These are phyloP conservation scores for Isaurus tuberculatus DNA, from an alignment of 92 coral and sea anemone genomes.

Conservation along the genomic window DNA sequence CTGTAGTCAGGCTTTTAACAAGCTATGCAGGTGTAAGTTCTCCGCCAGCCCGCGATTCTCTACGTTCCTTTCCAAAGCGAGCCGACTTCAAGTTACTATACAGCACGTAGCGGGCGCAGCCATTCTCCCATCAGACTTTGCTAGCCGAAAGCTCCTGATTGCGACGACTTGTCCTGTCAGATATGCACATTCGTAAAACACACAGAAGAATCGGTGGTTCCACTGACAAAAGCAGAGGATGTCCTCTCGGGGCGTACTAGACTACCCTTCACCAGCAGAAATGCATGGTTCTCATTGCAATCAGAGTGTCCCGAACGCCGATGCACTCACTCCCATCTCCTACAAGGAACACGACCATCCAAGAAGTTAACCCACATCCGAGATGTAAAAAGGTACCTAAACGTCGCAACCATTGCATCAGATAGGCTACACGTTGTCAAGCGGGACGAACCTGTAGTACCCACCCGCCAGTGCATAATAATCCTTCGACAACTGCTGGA, in stretches of 20 bases:
- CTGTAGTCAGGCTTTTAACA: neutral
- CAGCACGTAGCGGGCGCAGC: no score
- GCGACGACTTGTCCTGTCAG: neutral
- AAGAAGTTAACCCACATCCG: slow-evolving; percentile 51
- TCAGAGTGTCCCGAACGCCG: slow-evolving; percentile 21
- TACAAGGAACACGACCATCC: slow-evolving; percentile 55
- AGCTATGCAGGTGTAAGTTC: slow-evolving; percentile 8
- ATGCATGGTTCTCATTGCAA: slow-evolving; percentile 26
- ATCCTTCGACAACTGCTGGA: slow-evolving; percentile 57
- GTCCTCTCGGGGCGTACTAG: slow-evolving; percentile 8
- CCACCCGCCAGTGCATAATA: slow-evolving; percentile 51
- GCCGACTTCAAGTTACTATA: neutral
- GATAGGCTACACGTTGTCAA: slow-evolving; percentile 47
- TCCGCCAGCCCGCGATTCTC: slow-evolving; percentile 23
- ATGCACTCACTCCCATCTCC: slow-evolving; percentile 31
- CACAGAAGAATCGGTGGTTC: slow-evolving; percentile 38
- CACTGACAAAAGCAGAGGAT: slow-evolving; percentile 8
- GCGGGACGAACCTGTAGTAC: neutral
- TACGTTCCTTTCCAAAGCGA: slow-evolving; percentile 7
- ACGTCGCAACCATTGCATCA: slow-evolving; percentile 22
- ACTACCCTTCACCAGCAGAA: slow-evolving; percentile 11
- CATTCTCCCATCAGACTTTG: no score
- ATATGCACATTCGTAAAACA: slow-evolving; percentile 6
- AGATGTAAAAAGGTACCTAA: slow-evolving; percentile 47
- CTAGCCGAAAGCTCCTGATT: slow-evolving; percentile 26